phyloP scores from a whole-genome alignment of 2,797 vertebrate species.

The Todus mexicanus region DNA sequence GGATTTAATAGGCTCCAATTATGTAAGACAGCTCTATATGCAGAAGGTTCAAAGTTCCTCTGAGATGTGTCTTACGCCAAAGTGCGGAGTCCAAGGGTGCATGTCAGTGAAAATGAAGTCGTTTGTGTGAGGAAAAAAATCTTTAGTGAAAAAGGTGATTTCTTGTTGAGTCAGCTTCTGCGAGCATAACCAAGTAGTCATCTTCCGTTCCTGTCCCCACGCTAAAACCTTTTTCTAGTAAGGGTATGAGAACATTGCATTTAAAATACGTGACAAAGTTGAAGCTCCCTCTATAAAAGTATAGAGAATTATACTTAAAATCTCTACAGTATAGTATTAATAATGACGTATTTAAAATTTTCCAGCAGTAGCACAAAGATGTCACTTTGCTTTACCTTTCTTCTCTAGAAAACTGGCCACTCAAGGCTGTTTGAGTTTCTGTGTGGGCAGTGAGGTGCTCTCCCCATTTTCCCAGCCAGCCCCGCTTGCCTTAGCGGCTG shows the following conservation, averaged over 20 bases:
- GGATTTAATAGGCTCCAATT: not conserved
- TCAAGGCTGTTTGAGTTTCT: not conserved
- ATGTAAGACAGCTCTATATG: not conserved
- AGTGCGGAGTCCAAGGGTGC: not conserved
- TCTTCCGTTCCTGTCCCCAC: not conserved
- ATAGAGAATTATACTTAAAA: not conserved
- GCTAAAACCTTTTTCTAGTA: not conserved
- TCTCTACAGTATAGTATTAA: fast-evolving
- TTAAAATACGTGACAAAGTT: not conserved
- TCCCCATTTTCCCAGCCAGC: not conserved
- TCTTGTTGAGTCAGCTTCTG: not conserved
- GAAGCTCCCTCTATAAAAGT: fast-evolving
- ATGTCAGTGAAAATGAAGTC: not conserved
- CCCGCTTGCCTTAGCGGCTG: not conserved
- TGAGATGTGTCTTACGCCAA: not conserved
- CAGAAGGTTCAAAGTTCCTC: not conserved
- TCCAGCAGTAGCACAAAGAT: fast-evolving
- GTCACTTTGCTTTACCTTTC: no score
- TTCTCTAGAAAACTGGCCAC: no score
- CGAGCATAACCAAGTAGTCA: not conserved
- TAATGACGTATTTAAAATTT: not conserved
- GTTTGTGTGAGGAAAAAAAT: not conserved
- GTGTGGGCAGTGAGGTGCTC: no score
- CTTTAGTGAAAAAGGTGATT: not conserved
- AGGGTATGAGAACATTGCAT: not conserved